Conservation (phyloP, 2,113 vertebrate species). For the Callipepla squamata region DNA sequence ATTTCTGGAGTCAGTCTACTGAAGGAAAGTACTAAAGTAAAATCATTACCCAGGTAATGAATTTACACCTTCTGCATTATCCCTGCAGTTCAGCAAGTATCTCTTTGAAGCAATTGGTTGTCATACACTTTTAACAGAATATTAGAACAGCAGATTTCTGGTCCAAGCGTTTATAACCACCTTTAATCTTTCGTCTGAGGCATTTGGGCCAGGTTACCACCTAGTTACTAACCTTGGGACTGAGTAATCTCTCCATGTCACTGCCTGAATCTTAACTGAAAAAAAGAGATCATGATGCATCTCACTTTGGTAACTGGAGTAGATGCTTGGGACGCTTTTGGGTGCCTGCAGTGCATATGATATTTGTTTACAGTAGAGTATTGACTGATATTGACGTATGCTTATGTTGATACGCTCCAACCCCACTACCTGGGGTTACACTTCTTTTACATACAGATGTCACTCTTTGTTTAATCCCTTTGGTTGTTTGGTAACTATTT, state of each 20-base stretch:
- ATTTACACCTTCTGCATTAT: not conserved
- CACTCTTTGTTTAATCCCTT: not conserved
- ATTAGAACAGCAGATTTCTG: slow-evolving; percentile 9
- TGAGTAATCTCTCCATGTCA: not conserved
- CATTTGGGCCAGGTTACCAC: not conserved
- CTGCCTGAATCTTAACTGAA: not conserved
- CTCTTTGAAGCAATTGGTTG: not conserved
- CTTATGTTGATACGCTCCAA: not conserved
- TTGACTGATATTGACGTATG: slow-evolving; percentile 9
- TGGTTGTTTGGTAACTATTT: slow-evolving; percentile 35
- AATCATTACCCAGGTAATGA: slow-evolving; percentile 26
- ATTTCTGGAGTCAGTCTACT: not conserved
- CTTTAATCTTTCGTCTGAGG: not conserved
- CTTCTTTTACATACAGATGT: not conserved
- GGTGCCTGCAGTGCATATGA: not conserved
- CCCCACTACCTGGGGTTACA: not conserved
- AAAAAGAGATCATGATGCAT: not conserved
- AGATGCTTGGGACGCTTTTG: fast-evolving
- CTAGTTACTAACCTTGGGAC: not conserved
- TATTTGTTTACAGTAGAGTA: not conserved
- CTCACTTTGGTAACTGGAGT: not conserved
- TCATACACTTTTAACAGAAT: not conserved
- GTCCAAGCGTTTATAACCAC: not conserved
- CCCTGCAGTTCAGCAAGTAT: not conserved
- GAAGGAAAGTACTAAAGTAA: not conserved